phyloP scores from a whole-genome alignment of 2,113 vertebrate genomes.

The Sciurus niger region DNA sequence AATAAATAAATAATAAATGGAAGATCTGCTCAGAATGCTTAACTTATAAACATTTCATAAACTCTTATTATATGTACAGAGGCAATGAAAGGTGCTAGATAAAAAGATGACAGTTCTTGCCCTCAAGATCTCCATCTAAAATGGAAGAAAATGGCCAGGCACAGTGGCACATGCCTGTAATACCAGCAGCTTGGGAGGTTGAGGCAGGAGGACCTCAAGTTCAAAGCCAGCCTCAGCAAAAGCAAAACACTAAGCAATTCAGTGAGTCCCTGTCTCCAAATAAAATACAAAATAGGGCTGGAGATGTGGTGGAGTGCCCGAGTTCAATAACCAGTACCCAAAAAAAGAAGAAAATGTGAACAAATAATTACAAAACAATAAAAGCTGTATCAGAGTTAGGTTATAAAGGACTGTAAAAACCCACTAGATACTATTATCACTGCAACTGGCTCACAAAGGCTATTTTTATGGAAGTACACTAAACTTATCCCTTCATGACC shows the following conservation, averaged over 20 bases:
- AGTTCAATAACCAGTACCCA: too few relatives aligned
- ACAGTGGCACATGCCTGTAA: too few relatives aligned
- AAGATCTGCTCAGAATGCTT: conserved; percentile 28
- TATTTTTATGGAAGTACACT: conserved; percentile 17
- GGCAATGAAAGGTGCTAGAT: conserved; percentile 35
- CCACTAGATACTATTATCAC: background rate
- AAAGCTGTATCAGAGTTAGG: background rate
- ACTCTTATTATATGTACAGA: background rate
- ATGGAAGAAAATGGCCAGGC: background rate
- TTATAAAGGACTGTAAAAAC: conserved; percentile 45
- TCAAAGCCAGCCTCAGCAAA: too few relatives aligned
- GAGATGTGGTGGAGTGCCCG: too few relatives aligned
- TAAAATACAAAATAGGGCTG: too few relatives aligned
- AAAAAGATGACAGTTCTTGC: conserved; percentile 47
- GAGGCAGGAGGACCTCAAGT: too few relatives aligned
- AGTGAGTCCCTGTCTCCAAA: too few relatives aligned
- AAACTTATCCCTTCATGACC: background rate
- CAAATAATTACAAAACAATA: background rate
- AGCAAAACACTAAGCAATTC: too few relatives aligned
- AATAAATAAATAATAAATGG: conserved; percentile 11
- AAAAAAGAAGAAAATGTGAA: background rate
- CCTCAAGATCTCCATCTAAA: background rate
- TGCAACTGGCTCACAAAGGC: background rate
- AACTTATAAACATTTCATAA: conserved; percentile 30
- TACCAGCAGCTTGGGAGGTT: too few relatives aligned